Evolutionary conservation across 2,113 vertebrate species (phyloP), one percentile per base, ranked within the genome.

Genomic region (Psephotus haematonotus): DNA sequence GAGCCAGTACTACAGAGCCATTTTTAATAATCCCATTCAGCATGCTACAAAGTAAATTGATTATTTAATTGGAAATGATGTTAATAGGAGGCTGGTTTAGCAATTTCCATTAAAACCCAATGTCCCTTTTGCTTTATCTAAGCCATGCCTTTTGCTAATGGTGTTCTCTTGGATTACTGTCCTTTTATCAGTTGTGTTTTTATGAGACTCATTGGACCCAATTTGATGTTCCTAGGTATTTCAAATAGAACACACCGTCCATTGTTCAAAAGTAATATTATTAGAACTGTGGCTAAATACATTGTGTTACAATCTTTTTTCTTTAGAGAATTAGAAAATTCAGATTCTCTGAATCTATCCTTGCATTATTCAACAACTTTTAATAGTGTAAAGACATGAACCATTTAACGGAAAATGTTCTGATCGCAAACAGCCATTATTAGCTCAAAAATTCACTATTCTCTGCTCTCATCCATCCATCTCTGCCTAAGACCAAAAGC

Each of bases 161-260:
- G 31, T 75, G 76, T 50, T 90, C 95, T 69, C 62, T 64, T 20
- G 47, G 60, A 90, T 37, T 47, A 3, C 13, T 71, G 57, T 31
- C 72, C 90, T 86, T 96, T 85, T 78, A 84, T 97, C 92, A 75
- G 63, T 16, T 71, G 29, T 59, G 12, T 90, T 97, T 96, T 91
- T 29, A 71, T 24, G 59, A 92, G 64, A 50, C 60, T 86, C 77
- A 3, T 0, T 68, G 75, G 71, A 64, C 69, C 43, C 92, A 90
- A 86, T 95, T 94, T 86, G 92, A 86, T 94, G 90, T 92, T 95
- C 90, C 88, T 88, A 94, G 86, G 88, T 96, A 94, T 83, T 92
- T 93, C 68, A 77, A 55, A 11, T 27, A 33, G 93, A 93, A 94
- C 95, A 75, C 10, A 3, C 10, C 1, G 63, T 90, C 11, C 87